Conservation (phyloP, 1,140 invertebrate genomes). For the Epicauta chinensis region DNA sequence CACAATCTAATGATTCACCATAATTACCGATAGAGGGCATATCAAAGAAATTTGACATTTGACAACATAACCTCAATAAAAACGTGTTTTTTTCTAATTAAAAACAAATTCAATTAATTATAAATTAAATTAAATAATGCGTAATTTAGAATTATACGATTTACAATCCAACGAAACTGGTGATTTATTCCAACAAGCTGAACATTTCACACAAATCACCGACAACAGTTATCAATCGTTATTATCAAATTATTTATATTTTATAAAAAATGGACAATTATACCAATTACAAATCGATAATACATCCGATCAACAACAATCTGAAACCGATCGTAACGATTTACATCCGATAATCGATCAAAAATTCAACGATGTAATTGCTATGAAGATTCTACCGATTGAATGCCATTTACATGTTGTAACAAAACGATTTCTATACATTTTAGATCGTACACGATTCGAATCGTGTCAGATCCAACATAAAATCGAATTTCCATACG, state of each 20-base stretch:
- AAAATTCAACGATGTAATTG: not conserved
- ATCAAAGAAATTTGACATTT: too few species aligned
- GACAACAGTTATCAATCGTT: not conserved
- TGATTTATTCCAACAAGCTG: not conserved
- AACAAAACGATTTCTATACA: not conserved
- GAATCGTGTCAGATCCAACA: not conserved
- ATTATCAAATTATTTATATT: not conserved
- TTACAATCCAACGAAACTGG: not conserved
- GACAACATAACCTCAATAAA: too few species aligned
- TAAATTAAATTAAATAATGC: too few species aligned
- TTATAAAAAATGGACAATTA: not conserved
- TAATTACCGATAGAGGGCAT: too few species aligned
- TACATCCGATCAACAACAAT: not conserved
- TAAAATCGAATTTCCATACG: not conserved
- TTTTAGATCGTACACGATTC: not conserved
- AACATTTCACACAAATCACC: not conserved
- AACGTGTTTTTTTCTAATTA: too few species aligned
- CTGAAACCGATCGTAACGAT: not conserved
- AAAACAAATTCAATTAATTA: too few species aligned
- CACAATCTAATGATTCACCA: too few species aligned
- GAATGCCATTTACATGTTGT: constrained; percentile 3
- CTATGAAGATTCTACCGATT: not conserved
- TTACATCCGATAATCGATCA: not conserved
- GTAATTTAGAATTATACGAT: constrained; percentile 8
- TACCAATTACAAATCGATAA: not conserved